Percentiles rank a stretch among this genome's conserved stretches.
Evolutionary conservation across 2,888 invertebrate genomes (phyloP).

Genomic region (Calameuta filiformis): DNA sequence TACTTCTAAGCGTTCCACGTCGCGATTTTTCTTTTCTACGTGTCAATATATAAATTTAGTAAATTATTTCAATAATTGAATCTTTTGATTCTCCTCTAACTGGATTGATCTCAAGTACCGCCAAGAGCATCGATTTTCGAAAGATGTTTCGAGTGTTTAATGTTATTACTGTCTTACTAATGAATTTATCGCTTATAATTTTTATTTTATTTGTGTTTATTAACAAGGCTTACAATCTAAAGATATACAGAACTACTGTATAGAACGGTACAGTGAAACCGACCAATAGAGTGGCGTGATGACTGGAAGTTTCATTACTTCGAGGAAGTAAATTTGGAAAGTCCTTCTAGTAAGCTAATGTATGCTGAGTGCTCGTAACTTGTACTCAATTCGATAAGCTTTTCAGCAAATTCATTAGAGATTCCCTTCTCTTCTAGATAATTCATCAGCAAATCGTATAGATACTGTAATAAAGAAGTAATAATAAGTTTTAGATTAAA

Average conservation of each 20-base stretch:
- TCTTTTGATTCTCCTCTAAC: too few species aligned
- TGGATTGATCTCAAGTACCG: too few species aligned
- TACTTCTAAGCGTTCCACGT: too few species aligned
- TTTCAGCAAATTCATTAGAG: slow-evolving; percentile 91
- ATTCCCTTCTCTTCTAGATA: slow-evolving; percentile 96
- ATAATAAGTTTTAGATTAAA: slow-evolving; percentile 10
- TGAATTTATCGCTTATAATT: too few species aligned
- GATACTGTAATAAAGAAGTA: slow-evolving; percentile 74
- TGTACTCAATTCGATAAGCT: slow-evolving; percentile 89
- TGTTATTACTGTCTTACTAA: too few species aligned
- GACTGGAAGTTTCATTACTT: slow-evolving; percentile 52
- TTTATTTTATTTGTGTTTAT: background rate
- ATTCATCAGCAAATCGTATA: slow-evolving; percentile 95
- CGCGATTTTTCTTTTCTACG: too few species aligned
- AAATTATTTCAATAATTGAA: too few species aligned
- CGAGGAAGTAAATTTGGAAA: slow-evolving; percentile 86
- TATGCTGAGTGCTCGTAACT: slow-evolving; percentile 94
- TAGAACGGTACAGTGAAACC: background rate
- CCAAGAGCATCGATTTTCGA: too few species aligned
- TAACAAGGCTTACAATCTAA: background rate
- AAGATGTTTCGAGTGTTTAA: too few species aligned
- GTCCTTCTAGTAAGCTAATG: slow-evolving; percentile 85
- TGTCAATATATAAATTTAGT: too few species aligned
- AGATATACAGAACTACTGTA: background rate
- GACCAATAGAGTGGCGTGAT: background rate